Conservation (phyloP, 2,888 invertebrate species). For the Lasioglossum calceatum region DNA sequence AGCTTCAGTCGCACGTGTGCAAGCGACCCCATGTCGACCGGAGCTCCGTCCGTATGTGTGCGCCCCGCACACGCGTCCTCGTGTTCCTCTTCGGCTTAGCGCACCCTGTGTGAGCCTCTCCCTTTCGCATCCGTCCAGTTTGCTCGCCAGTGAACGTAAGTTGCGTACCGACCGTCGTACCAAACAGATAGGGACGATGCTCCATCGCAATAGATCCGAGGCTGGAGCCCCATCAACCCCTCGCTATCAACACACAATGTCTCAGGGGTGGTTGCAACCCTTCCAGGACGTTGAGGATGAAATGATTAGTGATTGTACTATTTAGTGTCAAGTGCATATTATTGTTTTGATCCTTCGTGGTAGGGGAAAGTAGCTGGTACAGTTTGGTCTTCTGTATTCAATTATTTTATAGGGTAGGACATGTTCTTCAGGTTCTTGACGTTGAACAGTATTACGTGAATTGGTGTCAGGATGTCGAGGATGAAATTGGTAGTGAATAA, state of each 20-base stretch:
- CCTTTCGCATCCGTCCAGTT: conserved; percentile 5
- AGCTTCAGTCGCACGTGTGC: conserved; percentile 48
- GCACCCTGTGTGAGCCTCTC: conserved; percentile 14
- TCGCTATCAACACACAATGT: background rate
- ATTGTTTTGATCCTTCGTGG: background rate
- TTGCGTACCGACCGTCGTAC: conserved; percentile 13
- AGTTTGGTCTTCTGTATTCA: background rate
- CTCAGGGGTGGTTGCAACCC: background rate
- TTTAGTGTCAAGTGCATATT: conserved; percentile 5
- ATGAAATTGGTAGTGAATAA: background rate
- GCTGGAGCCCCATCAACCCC: background rate
- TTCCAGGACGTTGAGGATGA: background rate
- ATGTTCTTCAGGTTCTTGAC: background rate
- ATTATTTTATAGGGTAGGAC: background rate
- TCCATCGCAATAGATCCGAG: background rate
- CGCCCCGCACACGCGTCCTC: conserved; percentile 37
- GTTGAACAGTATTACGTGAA: background rate
- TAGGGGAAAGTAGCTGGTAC: background rate
- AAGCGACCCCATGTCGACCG: conserved; percentile 34
- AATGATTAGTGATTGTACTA: background rate
- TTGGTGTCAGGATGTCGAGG: background rate
- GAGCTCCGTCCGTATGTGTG: conserved; percentile 35
- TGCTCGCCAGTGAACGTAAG: conserved; percentile 46
- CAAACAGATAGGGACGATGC: background rate
- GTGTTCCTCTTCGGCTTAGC: conserved; percentile 23